Evolutionary conservation across 1,140 invertebrate genomes (phyloP).

Genomic region (Panagrolaimus sp.): DNA sequence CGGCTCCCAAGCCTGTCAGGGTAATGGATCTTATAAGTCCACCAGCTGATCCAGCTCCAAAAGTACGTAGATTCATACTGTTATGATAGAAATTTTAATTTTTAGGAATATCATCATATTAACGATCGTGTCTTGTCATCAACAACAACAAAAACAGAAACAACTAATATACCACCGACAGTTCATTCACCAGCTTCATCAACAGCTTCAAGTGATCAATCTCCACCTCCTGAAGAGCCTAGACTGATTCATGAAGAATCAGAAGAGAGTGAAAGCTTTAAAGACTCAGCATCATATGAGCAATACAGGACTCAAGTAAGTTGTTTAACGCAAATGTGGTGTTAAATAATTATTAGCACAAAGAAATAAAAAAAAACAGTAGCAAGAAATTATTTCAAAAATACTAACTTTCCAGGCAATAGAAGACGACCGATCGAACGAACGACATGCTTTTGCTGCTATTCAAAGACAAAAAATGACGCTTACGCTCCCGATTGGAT

Average conservation of each 20-base stretch:
- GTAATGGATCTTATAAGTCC: conserved; percentile 4
- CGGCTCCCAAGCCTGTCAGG: neutral
- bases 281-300: neutral
- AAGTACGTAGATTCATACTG: neutral
- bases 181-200: neutral
- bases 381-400: too few species aligned
- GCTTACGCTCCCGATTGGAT: neutral
- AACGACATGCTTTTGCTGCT: neutral
- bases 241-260: neutral
- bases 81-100: neutral
- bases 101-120: too few species aligned
- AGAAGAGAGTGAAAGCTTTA: neutral
- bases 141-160: too few species aligned
- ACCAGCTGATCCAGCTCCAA: conserved; percentile 1
- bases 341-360: too few species aligned
- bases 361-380: too few species aligned
- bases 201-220: neutral
- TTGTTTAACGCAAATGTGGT: too few species aligned
- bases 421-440: neutral
- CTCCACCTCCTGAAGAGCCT: conserved; percentile 7
- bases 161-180: neutral
- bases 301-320: neutral
- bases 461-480: conserved; percentile 7
- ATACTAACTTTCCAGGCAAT: neutral
- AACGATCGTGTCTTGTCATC: too few species aligned